Evolutionary conservation across 53 echinoderm and acorn worm genomes (phyloP).

Genomic region (Paelopatides confundens): DNA sequence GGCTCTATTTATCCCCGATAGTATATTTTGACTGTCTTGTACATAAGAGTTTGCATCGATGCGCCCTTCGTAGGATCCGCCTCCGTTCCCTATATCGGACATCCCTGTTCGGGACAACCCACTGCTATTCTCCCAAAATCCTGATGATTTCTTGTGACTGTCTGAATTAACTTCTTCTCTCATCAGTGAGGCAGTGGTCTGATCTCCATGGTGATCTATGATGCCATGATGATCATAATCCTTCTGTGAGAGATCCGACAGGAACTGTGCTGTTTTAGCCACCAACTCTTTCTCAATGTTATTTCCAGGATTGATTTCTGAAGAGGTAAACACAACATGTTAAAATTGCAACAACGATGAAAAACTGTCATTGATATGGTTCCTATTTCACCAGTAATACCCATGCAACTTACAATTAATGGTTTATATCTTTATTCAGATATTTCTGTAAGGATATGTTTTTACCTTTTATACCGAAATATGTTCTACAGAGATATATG

Average conservation of each 20-base stretch:
- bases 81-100: background rate
- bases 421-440: too few species aligned
- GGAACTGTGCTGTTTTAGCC: constrained; percentile 34
- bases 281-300: background rate
- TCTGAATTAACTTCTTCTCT: background rate
- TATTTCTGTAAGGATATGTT: too few species aligned
- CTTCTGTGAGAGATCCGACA: constrained; percentile 36
- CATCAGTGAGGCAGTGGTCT: background rate
- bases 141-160: constrained; percentile 49
- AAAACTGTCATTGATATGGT: too few species aligned
- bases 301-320: background rate
- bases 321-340: background rate
- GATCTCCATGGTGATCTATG: background rate
- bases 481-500: too few species aligned
- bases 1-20: constrained; percentile 7
- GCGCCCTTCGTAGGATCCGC: background rate
- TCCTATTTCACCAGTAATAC: too few species aligned
- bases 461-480: too few species aligned
- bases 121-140: constrained; percentile 40
- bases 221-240: background rate
- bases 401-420: too few species aligned
- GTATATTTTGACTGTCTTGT: background rate
- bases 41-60: background rate
- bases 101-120: background rate
- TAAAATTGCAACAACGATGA: too few species aligned